Evolutionary conservation across 2,113 vertebrate species (phyloP).

Genomic region (Alligator sinensis): DNA sequence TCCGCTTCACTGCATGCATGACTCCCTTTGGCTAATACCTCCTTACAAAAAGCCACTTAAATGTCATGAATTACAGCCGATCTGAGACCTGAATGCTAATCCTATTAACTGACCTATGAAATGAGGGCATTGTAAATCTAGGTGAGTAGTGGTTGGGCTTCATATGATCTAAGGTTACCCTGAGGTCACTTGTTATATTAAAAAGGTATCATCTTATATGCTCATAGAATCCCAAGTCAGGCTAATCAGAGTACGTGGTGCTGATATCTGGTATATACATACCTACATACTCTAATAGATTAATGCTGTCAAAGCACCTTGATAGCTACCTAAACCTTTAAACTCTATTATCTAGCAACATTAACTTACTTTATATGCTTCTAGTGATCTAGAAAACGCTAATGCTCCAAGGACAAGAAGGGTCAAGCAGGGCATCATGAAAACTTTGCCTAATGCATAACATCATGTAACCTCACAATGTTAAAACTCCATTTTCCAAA

Average conservation of each 20-base stretch:
- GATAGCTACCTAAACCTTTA: slow-evolving; percentile 14
- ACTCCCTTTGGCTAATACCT: slow-evolving; percentile 56
- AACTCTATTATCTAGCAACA: background rate
- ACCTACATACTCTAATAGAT: slow-evolving; percentile 4
- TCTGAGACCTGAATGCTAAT: slow-evolving; percentile 64
- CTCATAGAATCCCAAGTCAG: slow-evolving; percentile 47
- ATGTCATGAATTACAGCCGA: slow-evolving; percentile 68
- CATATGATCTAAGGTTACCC: slow-evolving; percentile 46
- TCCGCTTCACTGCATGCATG: slow-evolving; percentile 60
- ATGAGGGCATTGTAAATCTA: slow-evolving; percentile 72
- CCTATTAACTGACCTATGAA: slow-evolving; percentile 68
- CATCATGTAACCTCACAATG: background rate
- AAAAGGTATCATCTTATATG: slow-evolving; percentile 34
- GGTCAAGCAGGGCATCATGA: background rate
- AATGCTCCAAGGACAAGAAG: background rate
- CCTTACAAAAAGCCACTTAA: slow-evolving; percentile 40
- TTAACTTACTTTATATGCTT: slow-evolving; percentile 27
- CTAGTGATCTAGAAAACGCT: background rate
- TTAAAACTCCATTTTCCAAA: background rate
- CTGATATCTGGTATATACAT: background rate
- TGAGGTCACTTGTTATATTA: slow-evolving; percentile 32
- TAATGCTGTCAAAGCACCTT: slow-evolving; percentile 1
- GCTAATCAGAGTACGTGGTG: slow-evolving; percentile 59
- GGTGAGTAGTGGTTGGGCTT: background rate
- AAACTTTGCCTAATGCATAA: background rate